A percentile compares a stretch with the other conserved stretches of the same genome.
Evolutionary conservation across 1,140 invertebrate species (phyloP).

Genomic region (Bombus consobrinus): DNA sequence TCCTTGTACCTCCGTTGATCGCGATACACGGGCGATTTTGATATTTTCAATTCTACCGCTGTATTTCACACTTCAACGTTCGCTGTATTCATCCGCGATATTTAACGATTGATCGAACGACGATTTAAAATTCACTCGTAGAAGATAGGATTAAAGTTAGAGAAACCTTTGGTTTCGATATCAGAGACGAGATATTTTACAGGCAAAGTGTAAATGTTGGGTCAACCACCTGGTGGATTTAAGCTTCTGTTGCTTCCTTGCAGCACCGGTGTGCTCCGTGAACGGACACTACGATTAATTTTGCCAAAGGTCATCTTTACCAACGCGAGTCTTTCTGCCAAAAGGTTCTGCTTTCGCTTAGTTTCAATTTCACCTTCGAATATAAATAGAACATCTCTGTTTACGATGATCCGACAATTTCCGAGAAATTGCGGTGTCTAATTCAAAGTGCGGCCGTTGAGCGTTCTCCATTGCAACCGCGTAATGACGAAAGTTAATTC

Average conservation of each 20-base stretch:
- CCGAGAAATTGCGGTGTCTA: neutral
- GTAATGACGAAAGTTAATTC: slow-evolving; percentile 8
- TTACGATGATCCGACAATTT: neutral
- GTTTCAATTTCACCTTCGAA: no score
- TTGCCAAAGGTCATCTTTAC: neutral
- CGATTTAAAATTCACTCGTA: neutral
- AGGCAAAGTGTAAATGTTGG: neutral
- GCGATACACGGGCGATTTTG: neutral
- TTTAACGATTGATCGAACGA: neutral
- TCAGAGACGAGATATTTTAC: neutral
- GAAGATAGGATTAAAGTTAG: neutral
- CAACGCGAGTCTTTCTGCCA: no score
- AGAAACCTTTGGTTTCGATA: neutral
- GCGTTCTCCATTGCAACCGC: neutral
- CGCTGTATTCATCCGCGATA: neutral
- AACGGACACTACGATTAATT: neutral
- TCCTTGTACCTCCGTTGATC: neutral
- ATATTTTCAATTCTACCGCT: neutral
- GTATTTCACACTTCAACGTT: neutral
- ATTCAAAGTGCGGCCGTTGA: neutral
- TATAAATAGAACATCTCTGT: neutral
- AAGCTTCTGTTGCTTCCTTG: neutral
- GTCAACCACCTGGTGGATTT: neutral
- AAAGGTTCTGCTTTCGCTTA: no score
- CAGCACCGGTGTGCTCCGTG: neutral